Evolutionary conservation across 2,888 invertebrate species (phyloP).

Genomic region (Sminthurides aquaticus): DNA sequence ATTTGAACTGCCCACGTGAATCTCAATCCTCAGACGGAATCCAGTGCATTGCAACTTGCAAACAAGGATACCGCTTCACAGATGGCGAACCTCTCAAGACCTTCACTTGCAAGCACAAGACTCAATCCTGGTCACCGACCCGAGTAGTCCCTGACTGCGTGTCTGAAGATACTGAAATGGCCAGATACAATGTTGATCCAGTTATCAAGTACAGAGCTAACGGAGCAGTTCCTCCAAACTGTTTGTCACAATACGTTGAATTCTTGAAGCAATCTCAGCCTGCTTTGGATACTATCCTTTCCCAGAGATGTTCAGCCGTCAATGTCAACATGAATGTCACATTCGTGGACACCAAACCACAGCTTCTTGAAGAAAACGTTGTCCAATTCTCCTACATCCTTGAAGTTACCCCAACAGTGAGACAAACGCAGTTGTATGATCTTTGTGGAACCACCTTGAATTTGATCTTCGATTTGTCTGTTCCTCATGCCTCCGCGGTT

Average conservation of each 20-base stretch:
- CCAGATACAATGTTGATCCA: constrained; percentile 84
- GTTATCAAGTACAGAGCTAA: constrained; percentile 80
- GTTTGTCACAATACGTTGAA: constrained; percentile 77
- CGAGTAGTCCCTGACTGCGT: constrained; percentile 56
- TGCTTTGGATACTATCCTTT: constrained; percentile 68
- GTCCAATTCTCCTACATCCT: constrained; percentile 78
- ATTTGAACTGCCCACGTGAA: constrained; percentile 63
- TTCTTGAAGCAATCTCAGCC: constrained; percentile 63
- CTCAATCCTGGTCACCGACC: constrained; percentile 75
- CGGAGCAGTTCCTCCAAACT: constrained; percentile 76
- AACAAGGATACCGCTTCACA: constrained; percentile 78
- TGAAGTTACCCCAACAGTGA: constrained; percentile 76
- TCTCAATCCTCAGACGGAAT: constrained; percentile 60
- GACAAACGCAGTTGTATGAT: constrained; percentile 86
- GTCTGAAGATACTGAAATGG: constrained; percentile 74
- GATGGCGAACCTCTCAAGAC: constrained; percentile 82
- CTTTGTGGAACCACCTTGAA: constrained; percentile 88
- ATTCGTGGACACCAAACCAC: constrained; percentile 73
- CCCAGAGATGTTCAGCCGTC: constrained; percentile 86
- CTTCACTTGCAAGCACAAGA: constrained; percentile 70
- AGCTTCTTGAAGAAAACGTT: constrained; percentile 73
- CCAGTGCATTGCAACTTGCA: constrained; percentile 83
- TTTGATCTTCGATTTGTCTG: constrained; percentile 86
- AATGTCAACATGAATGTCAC: constrained; percentile 92
- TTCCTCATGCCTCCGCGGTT: constrained; percentile 82